Base-by-base conservation (phyloP, 2,113 vertebrate species). In the Eulemur rufifrons region DNA sequence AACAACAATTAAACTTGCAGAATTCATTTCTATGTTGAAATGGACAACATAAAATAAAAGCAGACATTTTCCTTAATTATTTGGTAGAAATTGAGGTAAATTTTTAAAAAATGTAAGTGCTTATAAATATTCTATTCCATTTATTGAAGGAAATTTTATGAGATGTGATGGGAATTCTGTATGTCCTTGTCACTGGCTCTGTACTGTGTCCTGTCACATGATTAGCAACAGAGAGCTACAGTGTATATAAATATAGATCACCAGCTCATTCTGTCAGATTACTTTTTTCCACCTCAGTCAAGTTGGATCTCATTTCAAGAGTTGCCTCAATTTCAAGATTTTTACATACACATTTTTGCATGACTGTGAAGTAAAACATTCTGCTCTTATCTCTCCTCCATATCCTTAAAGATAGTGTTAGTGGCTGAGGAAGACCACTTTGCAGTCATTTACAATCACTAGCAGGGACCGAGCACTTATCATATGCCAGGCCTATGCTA, bases 11-110 rank as follows among this genome's bases (percentile, higher is more conserved):
- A 45, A 64, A 42, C 82, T 96, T 95, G 13, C 5, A 88, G 17
- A 90, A 92, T 63, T 59, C 0, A 2, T 56, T 87, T 92, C 37
- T 63, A 37, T 21, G 25, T 63, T 61, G 21, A 66, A 12, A 77
- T 69, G 68, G 14, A 86, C 21, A 96, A 95, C 91, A 94, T 0
- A 10, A 97, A 94, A 93, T 85, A 81, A 96, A 95, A 89, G 21
- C 2, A 86, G 63, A 42, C 50, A 63, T 66, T 95, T 80, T 86
- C 50, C 13, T 94, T 81, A 84, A 94, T 92, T 96, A 87, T 52
- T 95, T 88, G 4, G 7, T 56, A 73, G 1, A 93, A 4, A 7
- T 90, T 47, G 1, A 71, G 86, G 20, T 47, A 92, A 56, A 54
- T 90, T 13, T 25, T 96, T 76, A 14, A 6, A 95, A 64, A 95